phyloP scores from a whole-genome alignment of 2,797 vertebrate species.

The Hyperoplus lanceolatus region DNA sequence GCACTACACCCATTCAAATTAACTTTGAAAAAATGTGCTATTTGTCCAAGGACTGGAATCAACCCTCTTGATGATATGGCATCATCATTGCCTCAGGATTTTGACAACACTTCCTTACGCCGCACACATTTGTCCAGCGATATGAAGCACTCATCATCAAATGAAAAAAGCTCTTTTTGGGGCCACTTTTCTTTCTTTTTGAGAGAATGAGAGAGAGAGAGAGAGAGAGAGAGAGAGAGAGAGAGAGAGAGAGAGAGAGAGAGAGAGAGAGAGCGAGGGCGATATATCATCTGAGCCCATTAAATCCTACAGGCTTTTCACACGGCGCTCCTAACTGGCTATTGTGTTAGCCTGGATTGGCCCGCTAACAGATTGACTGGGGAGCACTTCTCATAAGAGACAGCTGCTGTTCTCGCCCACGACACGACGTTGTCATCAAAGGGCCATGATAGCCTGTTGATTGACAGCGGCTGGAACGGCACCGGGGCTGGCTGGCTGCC shows the following conservation, averaged over 20 bases:
- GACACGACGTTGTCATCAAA: constrained; percentile 82
- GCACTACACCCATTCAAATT: not conserved
- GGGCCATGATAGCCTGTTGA: constrained; percentile 83
- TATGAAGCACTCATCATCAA: constrained; percentile 43
- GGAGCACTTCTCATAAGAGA: constrained; percentile 83
- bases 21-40: not conserved
- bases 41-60: not conserved
- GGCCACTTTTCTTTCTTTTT: constrained; percentile 32
- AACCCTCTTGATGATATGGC: not conserved
- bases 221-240: constrained; percentile 44
- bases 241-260: constrained; percentile 43
- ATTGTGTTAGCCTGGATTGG: constrained; percentile 79
- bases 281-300: constrained; percentile 75
- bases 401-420: constrained; percentile 83
- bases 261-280: constrained; percentile 43
- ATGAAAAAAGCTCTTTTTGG: constrained; percentile 42
- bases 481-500: constrained; percentile 68
- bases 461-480: constrained; percentile 79
- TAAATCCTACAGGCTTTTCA: constrained; percentile 74
- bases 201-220: constrained; percentile 42
- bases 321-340: constrained; percentile 74
- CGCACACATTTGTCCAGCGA: constrained; percentile 17
- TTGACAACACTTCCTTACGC: constrained; percentile 24
- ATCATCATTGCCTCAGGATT: constrained; percentile 18
- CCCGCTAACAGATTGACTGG: constrained; percentile 84